Percentiles rank a stretch among this genome's conserved stretches.
Evolutionary conservation across 1,140 invertebrate genomes (phyloP).

Genomic region (Patella vulgata): DNA sequence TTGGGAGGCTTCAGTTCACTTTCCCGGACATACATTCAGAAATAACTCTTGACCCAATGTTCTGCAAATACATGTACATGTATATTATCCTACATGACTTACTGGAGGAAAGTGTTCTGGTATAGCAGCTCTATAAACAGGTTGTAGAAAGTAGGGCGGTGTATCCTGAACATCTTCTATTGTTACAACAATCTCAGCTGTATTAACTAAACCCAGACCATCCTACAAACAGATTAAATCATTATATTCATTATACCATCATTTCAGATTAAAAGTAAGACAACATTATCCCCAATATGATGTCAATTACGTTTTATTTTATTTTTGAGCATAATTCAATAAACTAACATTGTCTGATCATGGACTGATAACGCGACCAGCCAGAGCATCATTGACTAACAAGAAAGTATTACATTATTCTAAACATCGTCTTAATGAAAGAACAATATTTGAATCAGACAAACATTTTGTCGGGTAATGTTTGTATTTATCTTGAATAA

Average conservation of each 20-base stretch:
- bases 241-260: not conserved
- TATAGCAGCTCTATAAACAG: conserved; percentile 45
- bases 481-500: too few relatives aligned
- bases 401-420: conserved; percentile 6
- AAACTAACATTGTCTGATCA: conserved; percentile 50
- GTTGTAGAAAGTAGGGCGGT: conserved; percentile 80
- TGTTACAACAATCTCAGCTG: conserved; percentile 78
- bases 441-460: too few relatives aligned
- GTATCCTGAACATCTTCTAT: conserved; percentile 84
- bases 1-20: too few relatives aligned
- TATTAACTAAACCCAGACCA: conserved; percentile 5
- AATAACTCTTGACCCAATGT: too few relatives aligned
- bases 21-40: too few relatives aligned
- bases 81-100: too few relatives aligned
- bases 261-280: not conserved
- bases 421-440: too few relatives aligned
- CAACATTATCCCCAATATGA: conserved; percentile 66
- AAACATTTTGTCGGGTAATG: too few relatives aligned
- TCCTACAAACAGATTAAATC: conserved; percentile 8
- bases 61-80: too few relatives aligned
- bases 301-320: conserved; percentile 67
- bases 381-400: conserved; percentile 72
- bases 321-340: conserved; percentile 65
- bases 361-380: conserved; percentile 78
- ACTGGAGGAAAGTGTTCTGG: conserved; percentile 14